Percentiles rank a stretch among this genome's conserved stretches.
Conservation (phyloP, 64 coral and sea anemone species). For the Stichodactyla helianthus region DNA sequence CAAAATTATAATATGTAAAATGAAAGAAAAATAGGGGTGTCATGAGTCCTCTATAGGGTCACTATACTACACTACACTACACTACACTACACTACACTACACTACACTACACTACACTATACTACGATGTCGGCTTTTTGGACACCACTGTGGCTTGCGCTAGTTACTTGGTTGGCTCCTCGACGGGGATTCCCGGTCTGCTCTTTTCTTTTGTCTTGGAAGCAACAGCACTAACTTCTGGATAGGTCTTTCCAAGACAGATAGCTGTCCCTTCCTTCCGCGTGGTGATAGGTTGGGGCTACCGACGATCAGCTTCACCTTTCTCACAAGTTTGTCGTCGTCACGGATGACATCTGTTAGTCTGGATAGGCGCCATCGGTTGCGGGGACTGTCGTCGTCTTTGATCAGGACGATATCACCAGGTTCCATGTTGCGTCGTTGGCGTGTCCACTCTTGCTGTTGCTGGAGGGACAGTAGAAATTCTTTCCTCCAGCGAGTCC, state of each 20-base stretch:
- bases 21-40: neutral
- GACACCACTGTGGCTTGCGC: neutral
- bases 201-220: neutral
- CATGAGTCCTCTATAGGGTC: neutral
- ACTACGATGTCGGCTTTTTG: neutral
- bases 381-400: neutral
- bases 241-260: conserved; percentile 1
- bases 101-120: neutral
- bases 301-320: neutral
- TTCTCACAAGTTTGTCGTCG: conserved; percentile 13
- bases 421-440: conserved; percentile 3
- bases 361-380: neutral
- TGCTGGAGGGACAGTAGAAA: conserved; percentile 2
- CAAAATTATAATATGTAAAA: neutral
- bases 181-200: neutral
- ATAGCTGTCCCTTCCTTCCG: neutral
- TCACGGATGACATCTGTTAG: neutral
- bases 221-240: neutral
- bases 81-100: neutral
- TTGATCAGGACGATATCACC: conserved; percentile 6
- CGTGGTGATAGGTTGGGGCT: neutral
- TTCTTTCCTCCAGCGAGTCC: conserved; percentile 11
- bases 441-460: neutral
- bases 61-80: neutral
- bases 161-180: neutral